Base-by-base conservation (phyloP, 2,797 vertebrate genomes). In the Pseudochromis fuscus region DNA sequence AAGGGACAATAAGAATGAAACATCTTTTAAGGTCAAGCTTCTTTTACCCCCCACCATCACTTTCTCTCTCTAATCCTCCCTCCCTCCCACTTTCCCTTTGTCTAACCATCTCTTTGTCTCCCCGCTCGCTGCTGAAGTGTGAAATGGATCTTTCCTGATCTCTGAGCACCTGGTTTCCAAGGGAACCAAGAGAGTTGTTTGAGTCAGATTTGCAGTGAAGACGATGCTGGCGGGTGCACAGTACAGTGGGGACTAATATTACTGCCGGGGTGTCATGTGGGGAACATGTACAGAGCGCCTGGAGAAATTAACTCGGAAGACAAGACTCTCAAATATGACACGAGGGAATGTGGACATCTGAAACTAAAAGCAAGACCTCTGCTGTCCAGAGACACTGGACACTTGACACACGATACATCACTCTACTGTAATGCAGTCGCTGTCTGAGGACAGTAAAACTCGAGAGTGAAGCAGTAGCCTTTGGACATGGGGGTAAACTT, bases 141-240 rank as follows among this genome's bases (percentile, higher is more conserved):
- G 89, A 92, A 93, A 93, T 91, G 77, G 91, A 94, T 93, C 92
- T 89, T 86, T 89, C 81, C 90, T 86, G 85, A 94, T 93, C 87
- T 89, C 87, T 56, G 75, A 89, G 85, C 84, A 92, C 88, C 91
- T 92, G 88, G 94, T 94, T 95, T 92, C 92, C 93, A 93, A 89
- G 92, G 93, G 90, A 94, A 94, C 92, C 79, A 72, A 67, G 67
- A 79, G 83, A 88, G 85, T 83, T 75, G 81, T 87, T 78, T 82
- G 82, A 89, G 83, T 85, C 79, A 74, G 69, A 89, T 90, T 83
- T 87, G 86, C 73, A 70, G 72, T 37, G 72, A 78, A 72, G 67
- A 84, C 49, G 75, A 66, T 72, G 57, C 51, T 56, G 38, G 61
- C 57, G 64, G 70, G 18, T 35, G 56, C 63, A 52, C 52, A 73